Conservation (phyloP, 2,113 vertebrate species). For the Larimichthys polyactis region DNA sequence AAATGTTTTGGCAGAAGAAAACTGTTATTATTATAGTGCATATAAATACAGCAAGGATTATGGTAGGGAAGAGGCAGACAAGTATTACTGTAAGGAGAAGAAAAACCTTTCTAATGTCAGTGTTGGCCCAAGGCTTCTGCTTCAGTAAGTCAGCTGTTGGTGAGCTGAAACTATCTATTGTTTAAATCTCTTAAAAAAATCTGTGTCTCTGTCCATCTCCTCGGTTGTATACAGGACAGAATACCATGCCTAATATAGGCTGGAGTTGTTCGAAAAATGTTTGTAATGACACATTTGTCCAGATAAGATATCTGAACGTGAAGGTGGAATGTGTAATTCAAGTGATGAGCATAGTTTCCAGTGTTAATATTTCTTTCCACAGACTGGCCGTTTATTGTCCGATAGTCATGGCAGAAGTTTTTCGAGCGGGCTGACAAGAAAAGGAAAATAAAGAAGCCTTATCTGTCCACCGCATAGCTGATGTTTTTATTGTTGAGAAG, state of each 20-base stretch:
- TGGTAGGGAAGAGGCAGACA: conserved; percentile 1
- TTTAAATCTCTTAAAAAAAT: conserved; percentile 51
- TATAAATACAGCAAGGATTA: conserved; percentile 7
- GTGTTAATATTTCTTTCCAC: conserved; percentile 37
- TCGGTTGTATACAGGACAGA: conserved; percentile 43
- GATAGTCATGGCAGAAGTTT: neutral
- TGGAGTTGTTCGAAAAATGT: conserved; percentile 24
- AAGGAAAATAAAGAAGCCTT: conserved; percentile 5
- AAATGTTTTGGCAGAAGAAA: conserved; percentile 5
- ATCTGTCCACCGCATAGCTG: neutral
- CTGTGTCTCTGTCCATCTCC: conserved; percentile 31
- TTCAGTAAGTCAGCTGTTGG: conserved; percentile 1
- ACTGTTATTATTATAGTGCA: conserved; percentile 6
- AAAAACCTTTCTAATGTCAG: conserved; percentile 2
- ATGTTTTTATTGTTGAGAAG: conserved; percentile 21
- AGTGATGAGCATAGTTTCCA: conserved; percentile 46
- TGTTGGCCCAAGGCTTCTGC: conserved; percentile 5
- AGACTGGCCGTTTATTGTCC: conserved; percentile 37
- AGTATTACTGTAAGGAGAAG: neutral
- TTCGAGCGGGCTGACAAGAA: conserved; percentile 3
- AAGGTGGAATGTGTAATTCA: conserved; percentile 45
- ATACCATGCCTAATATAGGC: conserved; percentile 70
- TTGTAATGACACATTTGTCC: conserved; percentile 49
- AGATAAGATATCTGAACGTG: conserved; percentile 50
- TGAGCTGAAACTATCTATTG: conserved; percentile 44